Conservation (phyloP, 2,888 invertebrate species). For the Trypoxylon attenuatum region DNA sequence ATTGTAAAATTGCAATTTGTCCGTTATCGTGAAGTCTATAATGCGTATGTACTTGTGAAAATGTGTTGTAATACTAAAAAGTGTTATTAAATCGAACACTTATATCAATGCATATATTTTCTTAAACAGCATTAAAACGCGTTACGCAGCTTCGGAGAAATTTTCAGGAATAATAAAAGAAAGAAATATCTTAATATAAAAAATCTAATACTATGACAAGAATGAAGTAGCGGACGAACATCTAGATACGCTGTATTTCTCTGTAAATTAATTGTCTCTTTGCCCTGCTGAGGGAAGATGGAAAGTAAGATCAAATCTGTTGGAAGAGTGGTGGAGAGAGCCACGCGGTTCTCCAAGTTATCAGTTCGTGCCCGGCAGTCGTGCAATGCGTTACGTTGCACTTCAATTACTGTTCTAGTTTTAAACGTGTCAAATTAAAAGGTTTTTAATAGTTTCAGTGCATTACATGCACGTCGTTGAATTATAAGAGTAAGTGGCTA, state of each 20-base stretch:
- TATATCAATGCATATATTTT: no score
- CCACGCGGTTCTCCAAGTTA: constrained; percentile 46
- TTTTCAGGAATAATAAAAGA: no score
- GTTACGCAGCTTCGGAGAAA: no score
- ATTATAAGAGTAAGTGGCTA: no score
- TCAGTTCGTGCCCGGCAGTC: constrained; percentile 60
- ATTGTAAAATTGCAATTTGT: neutral
- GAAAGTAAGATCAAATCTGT: constrained; percentile 52
- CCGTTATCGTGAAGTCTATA: no score
- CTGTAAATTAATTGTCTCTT: constrained; percentile 22
- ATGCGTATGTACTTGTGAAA: no score
- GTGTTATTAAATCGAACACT: no score
- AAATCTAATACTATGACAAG: no score
- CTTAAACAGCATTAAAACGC: no score
- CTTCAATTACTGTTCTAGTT: constrained; percentile 21
- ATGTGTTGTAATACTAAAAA: no score
- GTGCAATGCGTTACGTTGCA: constrained; percentile 53
- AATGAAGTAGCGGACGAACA: neutral
- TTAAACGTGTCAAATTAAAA: constrained; percentile 20
- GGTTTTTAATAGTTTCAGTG: neutral
- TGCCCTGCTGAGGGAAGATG: constrained; percentile 37
- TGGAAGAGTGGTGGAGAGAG: constrained; percentile 39
- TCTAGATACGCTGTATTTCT: neutral
- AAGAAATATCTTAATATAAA: no score
- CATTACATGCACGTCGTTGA: no score